Evolutionary conservation across 1,140 invertebrate genomes (phyloP).

Genomic region (Odontomachus brunneus): DNA sequence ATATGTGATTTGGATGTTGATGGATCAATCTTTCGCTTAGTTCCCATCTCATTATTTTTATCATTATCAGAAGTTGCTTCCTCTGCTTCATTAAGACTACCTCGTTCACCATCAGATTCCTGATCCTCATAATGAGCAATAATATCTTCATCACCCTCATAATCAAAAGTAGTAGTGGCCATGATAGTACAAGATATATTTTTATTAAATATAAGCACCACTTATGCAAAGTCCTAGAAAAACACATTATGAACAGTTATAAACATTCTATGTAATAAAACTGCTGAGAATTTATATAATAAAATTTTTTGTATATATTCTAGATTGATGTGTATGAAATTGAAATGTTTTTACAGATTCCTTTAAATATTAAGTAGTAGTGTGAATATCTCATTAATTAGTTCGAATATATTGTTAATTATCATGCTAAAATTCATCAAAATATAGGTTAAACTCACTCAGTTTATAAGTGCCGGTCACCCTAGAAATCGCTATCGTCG

Average conservation of each 20-base stretch:
- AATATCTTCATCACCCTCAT: conserved; percentile 68
- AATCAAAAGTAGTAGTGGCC: conserved; percentile 43
- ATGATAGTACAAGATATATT: conserved; percentile 17
- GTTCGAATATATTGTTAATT: no score
- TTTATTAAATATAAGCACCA: neutral
- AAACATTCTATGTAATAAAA: no score
- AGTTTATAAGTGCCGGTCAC: neutral
- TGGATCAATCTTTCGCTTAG: conserved; percentile 68
- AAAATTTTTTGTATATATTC: neutral
- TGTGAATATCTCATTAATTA: no score
- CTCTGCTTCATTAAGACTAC: conserved; percentile 33
- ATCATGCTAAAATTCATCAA: no score
- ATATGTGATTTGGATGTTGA: conserved; percentile 85
- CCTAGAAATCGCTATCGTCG: conserved; percentile 77
- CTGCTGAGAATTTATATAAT: no score
- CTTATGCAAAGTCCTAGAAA: neutral
- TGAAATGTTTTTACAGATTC: neutral
- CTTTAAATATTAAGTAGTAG: no score
- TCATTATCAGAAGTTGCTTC: conserved; percentile 56
- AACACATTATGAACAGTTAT: neutral
- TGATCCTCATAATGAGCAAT: conserved; percentile 72
- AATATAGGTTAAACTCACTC: neutral
- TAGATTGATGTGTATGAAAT: neutral
- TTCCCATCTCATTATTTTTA: conserved; percentile 58
- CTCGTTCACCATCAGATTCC: conserved; percentile 62